Evolutionary conservation across 1,140 invertebrate genomes (phyloP), one percentile per base, ranked within the genome.

Genomic region (Acromyrmex echinatior): DNA sequence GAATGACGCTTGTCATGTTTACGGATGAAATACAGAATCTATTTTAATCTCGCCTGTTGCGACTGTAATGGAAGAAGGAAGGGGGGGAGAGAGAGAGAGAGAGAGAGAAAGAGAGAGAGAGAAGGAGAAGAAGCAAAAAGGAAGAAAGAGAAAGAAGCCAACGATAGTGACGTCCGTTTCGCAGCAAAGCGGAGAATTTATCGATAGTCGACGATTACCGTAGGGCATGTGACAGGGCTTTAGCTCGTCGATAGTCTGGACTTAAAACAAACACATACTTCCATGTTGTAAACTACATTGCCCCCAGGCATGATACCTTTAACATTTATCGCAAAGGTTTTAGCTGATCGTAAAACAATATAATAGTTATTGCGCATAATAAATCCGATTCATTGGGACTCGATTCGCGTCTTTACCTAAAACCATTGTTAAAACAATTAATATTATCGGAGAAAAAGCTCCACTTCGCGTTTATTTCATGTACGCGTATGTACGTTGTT

Each of bases 81-180:
- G 31, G n/a, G 65, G 5, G 12, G 39, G 0, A 25, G 25, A 25
- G 25, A 25, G 35, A 39, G 35, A 9, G 35, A 9, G 35, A 39
- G 7, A 9, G 35, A 9, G 10, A 25, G 10, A 12, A 10, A 35
- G 3, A 35, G 10, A 66, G 31, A 35, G 39, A 10, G 39, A 45
- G 9, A 2, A 1, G 0, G 1, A 2, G 9, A 7, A 12, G 9
- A 10, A 2, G 2, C 1, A 28, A 16, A 12, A 62, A 39, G 1
- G 10, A 9, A 66, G 31, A 35, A 18, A 66, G 18, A 39, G 3
- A 39, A 78, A 65, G 6, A n/a, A 45, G 7, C 21, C 21, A 12
- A n/a, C n/a, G 7, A 45, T 9, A n/a, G 66, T 73, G 66, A 74
- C 56, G 68, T 81, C 16, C 66, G 56, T 63, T 25, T 63, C 76